phyloP scores from a whole-genome alignment of 2,797 vertebrate genomes.

The Uromys caudimaculatus region DNA sequence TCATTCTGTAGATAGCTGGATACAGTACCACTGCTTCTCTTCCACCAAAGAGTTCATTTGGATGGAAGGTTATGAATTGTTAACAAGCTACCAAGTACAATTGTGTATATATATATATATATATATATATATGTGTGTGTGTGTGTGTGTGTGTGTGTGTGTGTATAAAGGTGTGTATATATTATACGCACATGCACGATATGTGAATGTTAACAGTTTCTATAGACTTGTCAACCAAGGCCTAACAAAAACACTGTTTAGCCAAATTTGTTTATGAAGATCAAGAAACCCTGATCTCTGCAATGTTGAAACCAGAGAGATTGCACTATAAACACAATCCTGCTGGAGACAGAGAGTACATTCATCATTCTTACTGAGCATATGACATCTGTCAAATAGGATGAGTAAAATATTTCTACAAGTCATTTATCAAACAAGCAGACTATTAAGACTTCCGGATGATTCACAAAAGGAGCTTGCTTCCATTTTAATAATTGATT shows the following conservation, averaged over 20 bases:
- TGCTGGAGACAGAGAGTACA: neutral
- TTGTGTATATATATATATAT: neutral
- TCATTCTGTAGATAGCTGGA: neutral
- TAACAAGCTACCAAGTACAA: conserved; percentile 49
- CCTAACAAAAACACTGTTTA: conserved; percentile 59
- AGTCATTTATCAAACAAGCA: conserved; percentile 66
- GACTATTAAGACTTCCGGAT: conserved; percentile 52
- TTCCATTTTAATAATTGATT: conserved; percentile 72
- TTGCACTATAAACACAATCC: neutral
- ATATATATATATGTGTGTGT: neutral
- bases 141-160: neutral
- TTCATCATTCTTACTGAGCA: conserved; percentile 15
- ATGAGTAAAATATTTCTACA: conserved; percentile 67
- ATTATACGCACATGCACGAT: neutral
- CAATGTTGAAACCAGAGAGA: neutral
- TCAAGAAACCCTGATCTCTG: neutral
- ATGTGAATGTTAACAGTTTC: neutral
- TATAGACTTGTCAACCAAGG: neutral
- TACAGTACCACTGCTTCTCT: neutral
- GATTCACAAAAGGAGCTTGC: conserved; percentile 55
- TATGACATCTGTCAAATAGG: conserved; percentile 25
- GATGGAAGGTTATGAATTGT: conserved; percentile 7
- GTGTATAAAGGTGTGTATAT: too few species aligned
- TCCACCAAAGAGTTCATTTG: neutral
- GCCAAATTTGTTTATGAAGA: conserved; percentile 16